phyloP scores from a whole-genome alignment of 2,888 invertebrate species.

The Phaonia tiefii region DNA sequence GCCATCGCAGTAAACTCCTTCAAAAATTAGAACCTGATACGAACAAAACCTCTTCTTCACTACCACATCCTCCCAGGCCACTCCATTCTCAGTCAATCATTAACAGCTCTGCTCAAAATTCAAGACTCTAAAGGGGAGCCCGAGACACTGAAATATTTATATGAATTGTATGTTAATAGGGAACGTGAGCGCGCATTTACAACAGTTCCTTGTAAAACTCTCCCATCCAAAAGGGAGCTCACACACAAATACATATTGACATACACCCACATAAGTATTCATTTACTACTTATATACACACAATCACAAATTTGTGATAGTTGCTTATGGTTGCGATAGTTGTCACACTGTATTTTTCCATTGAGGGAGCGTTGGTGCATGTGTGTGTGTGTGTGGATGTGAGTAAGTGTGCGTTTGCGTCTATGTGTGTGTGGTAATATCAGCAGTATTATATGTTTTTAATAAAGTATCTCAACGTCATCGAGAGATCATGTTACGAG shows the following conservation, averaged over 20 bases:
- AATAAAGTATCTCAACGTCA: slow-evolving; percentile 38
- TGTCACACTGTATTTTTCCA: background rate
- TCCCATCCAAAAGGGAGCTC: background rate
- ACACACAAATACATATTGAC: background rate
- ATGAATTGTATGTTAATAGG: slow-evolving; percentile 31
- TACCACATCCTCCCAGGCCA: background rate
- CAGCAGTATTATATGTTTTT: slow-evolving; percentile 22
- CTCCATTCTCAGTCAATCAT: slow-evolving; percentile 5
- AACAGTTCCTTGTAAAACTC: slow-evolving; percentile 21
- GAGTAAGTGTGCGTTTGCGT: background rate
- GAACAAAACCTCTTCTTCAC: background rate
- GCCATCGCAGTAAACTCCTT: no score
- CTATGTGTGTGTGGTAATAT: background rate
- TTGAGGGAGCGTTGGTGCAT: background rate
- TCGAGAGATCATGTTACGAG: slow-evolving; percentile 7
- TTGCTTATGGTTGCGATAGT: background rate
- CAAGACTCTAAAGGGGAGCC: background rate
- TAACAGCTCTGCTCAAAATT: background rate
- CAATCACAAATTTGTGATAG: no score
- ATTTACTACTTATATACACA: background rate
- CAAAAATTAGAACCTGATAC: no score
- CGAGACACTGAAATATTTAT: background rate
- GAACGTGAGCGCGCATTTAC: slow-evolving; percentile 57
- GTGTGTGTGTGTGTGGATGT: no score
- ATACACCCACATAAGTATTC: background rate